Evolutionary conservation across 2,113 vertebrate species (phyloP).

Genomic region (Bostrychus sinensis): DNA sequence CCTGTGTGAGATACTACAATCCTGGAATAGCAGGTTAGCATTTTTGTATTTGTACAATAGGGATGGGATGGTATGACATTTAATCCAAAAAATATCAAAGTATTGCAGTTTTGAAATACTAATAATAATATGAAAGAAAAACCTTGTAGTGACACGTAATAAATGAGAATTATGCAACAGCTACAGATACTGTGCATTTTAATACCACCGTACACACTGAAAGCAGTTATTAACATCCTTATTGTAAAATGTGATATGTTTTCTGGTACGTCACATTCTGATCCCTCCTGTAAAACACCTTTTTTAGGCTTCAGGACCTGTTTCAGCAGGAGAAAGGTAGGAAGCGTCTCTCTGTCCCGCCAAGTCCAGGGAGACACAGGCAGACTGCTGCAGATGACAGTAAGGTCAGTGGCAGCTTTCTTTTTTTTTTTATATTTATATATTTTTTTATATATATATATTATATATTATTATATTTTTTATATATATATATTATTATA

Average conservation of each 20-base stretch:
- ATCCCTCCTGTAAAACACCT: not conserved
- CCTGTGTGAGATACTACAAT: slow-evolving; percentile 94
- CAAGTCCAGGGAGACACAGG: slow-evolving; percentile 93
- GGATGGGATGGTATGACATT: too few relatives aligned
- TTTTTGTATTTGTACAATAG: not conserved
- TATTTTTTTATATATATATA: not conserved
- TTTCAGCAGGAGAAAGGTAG: slow-evolving; percentile 98
- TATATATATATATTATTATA: too few relatives aligned
- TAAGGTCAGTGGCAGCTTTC: slow-evolving; percentile 81
- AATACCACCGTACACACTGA: too few relatives aligned
- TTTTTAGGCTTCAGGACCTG: slow-evolving; percentile 90
- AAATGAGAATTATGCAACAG: too few relatives aligned
- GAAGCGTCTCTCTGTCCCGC: slow-evolving; percentile 93
- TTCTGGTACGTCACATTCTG: not conserved
- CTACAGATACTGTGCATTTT: too few relatives aligned
- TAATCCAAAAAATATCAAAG: too few relatives aligned
- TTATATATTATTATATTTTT: too few relatives aligned
- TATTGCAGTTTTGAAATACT: too few relatives aligned
- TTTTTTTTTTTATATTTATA: not conserved
- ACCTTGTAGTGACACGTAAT: too few relatives aligned
- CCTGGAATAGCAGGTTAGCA: slow-evolving; percentile 92
- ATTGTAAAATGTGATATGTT: too few relatives aligned
- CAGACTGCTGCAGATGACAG: slow-evolving; percentile 86
- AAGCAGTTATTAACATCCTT: too few relatives aligned
- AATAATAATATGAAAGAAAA: too few relatives aligned